A percentile compares a stretch with the other conserved stretches of the same genome.
Evolutionary conservation across 2,797 vertebrate species (phyloP).

Genomic region (Cyclura pinguis): DNA sequence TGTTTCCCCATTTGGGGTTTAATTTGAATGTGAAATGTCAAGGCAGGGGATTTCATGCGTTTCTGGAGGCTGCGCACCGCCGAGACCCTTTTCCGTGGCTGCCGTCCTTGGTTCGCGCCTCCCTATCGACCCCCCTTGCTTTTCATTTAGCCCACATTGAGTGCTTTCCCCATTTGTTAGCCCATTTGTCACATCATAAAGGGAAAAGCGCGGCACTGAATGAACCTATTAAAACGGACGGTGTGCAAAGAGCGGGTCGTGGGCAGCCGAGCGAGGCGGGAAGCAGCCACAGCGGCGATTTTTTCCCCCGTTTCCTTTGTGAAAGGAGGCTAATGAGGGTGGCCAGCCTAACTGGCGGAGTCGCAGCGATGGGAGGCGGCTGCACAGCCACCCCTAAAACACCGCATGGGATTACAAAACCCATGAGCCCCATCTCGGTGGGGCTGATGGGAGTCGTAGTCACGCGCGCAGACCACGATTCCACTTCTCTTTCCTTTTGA

Average conservation of each 20-base stretch:
- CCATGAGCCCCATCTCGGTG: neutral
- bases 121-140: neutral
- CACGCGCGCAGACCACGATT: too few relatives aligned
- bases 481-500: too few relatives aligned
- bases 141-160: neutral
- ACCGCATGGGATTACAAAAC: neutral
- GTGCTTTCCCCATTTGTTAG: neutral
- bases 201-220: neutral
- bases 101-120: too few relatives aligned
- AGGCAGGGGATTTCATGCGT: neutral
- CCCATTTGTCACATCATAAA: conserved; percentile 16
- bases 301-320: neutral
- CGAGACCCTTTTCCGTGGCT: neutral
- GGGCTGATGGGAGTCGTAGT: too few relatives aligned
- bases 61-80: neutral
- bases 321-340: conserved; percentile 1
- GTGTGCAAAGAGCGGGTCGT: neutral
- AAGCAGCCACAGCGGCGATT: neutral
- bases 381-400: too few relatives aligned
- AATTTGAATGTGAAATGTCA: neutral
- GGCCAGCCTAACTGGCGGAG: neutral
- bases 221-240: neutral
- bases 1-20: too few relatives aligned
- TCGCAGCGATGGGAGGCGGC: too few relatives aligned
- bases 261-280: neutral